Percentiles rank a stretch among this genome's conserved stretches.
Conservation (phyloP, 2,888 invertebrate genomes). For the Drosophila macrospina region DNA sequence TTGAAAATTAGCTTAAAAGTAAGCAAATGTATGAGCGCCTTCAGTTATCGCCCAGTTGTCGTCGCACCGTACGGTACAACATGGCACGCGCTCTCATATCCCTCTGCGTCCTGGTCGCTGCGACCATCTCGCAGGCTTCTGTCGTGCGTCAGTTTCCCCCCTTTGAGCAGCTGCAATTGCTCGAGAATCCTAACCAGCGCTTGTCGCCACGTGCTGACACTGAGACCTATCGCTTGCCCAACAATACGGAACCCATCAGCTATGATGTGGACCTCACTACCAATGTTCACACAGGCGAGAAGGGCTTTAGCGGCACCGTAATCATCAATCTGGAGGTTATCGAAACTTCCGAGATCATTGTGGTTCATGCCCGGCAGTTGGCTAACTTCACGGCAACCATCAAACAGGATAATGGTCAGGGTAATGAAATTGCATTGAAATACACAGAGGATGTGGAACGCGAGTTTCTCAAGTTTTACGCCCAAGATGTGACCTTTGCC, state of each 20-base stretch:
- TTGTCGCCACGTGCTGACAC: slow-evolving; percentile 45
- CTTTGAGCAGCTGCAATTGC: slow-evolving; percentile 43
- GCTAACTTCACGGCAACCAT: slow-evolving; percentile 59
- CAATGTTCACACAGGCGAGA: slow-evolving; percentile 72
- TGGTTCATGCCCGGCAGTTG: slow-evolving; percentile 74
- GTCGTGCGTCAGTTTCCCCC: slow-evolving; percentile 62
- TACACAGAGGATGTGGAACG: slow-evolving; percentile 44
- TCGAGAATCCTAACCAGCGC: slow-evolving; percentile 61
- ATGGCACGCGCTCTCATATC: slow-evolving; percentile 57
- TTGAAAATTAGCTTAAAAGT: slow-evolving; percentile 55
- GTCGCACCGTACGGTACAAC: slow-evolving; percentile 49
- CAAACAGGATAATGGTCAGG: slow-evolving; percentile 8
- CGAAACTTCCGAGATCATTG: slow-evolving; percentile 58
- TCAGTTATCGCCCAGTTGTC: slow-evolving; percentile 62
- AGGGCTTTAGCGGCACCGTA: slow-evolving; percentile 71
- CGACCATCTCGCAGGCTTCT: slow-evolving; percentile 50
- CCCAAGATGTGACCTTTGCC: slow-evolving; percentile 36
- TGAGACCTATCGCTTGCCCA: slow-evolving; percentile 86
- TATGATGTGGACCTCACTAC: slow-evolving; percentile 85
- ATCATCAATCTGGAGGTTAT: slow-evolving; percentile 66
- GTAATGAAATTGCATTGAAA: slow-evolving; percentile 1
- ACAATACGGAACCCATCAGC: slow-evolving; percentile 86
- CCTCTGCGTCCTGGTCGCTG: slow-evolving; percentile 50
- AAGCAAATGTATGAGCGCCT: slow-evolving; percentile 3
- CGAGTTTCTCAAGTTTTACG: slow-evolving; percentile 75